A percentile compares a stretch with the other conserved stretches of the same genome.
Evolutionary conservation across 35 echinoderm and acorn worm genomes (phyloP).

Genomic region (Heliocidaris tuberculata): DNA sequence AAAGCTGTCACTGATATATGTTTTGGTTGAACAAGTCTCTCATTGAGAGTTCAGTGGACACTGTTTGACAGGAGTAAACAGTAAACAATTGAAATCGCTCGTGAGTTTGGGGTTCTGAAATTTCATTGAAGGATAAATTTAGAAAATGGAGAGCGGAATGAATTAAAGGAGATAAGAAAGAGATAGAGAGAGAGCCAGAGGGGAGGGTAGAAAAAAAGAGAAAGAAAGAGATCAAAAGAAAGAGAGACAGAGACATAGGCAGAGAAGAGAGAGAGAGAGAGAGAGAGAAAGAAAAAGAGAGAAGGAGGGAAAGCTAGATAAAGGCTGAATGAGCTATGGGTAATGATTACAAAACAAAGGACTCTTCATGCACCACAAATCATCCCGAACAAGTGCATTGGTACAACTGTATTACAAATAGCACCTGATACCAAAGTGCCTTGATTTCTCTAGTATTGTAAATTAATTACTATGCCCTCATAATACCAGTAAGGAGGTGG

Average conservation of each 20-base stretch:
- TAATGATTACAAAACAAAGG: background rate
- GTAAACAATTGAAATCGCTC: background rate
- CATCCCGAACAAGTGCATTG: background rate
- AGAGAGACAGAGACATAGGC: background rate
- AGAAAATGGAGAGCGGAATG: background rate
- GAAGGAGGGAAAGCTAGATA: background rate
- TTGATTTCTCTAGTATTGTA: background rate
- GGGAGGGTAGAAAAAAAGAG: background rate
- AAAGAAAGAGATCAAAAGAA: background rate
- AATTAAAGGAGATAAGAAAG: background rate
- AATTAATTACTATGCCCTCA: background rate
- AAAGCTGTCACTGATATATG: background rate
- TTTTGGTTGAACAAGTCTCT: background rate
- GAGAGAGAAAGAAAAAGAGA: background rate
- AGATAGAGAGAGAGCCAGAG: too few relatives aligned
- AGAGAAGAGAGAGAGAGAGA: background rate
- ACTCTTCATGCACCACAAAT: background rate
- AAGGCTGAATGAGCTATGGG: background rate
- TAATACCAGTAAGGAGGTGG: background rate
- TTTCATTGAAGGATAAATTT: background rate
- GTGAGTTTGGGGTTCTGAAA: background rate
- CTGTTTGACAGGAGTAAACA: background rate
- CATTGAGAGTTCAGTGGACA: background rate
- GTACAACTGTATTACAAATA: background rate
- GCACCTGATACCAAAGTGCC: background rate